Conservation (phyloP, 2,888 invertebrate species). For the Calliopum simillimum region DNA sequence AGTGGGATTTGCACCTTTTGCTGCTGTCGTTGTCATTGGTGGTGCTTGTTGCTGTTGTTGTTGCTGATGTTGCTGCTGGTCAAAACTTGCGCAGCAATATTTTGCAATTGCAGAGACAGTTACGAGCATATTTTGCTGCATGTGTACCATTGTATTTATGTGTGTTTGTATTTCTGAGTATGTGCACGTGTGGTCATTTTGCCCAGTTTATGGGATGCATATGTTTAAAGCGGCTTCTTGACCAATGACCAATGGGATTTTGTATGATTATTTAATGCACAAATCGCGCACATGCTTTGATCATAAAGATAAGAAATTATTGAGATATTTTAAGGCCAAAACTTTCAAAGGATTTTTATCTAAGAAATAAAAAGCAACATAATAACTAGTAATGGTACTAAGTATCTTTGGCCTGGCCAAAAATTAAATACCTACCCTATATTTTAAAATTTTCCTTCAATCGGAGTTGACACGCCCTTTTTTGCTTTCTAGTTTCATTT, state of each 20-base stretch:
- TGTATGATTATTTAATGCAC: not conserved
- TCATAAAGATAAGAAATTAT: not conserved
- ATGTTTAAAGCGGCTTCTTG: not conserved
- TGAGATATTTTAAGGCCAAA: too few relatives aligned
- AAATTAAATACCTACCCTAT: too few relatives aligned
- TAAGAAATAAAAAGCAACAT: too few relatives aligned
- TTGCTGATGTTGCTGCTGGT: slow-evolving; percentile 19
- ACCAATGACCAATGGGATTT: slow-evolving; percentile 19
- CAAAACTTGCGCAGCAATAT: not conserved
- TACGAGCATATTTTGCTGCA: not conserved
- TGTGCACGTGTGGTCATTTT: not conserved
- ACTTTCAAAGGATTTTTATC: too few relatives aligned
- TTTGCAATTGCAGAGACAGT: not conserved
- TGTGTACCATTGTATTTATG: not conserved
- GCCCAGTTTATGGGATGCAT: not conserved
- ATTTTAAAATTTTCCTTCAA: too few relatives aligned
- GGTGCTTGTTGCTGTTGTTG: too few relatives aligned
- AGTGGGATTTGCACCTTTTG: slow-evolving; percentile 38
- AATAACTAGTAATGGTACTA: too few relatives aligned
- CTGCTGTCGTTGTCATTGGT: too few relatives aligned
- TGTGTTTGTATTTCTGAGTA: not conserved
- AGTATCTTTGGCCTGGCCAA: too few relatives aligned
- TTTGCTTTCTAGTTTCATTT: too few relatives aligned
- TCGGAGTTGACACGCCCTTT: too few relatives aligned
- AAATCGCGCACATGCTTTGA: slow-evolving; percentile 10